Evolutionary conservation across 2,888 invertebrate species (phyloP).

Genomic region (Lomographa bimaculata): DNA sequence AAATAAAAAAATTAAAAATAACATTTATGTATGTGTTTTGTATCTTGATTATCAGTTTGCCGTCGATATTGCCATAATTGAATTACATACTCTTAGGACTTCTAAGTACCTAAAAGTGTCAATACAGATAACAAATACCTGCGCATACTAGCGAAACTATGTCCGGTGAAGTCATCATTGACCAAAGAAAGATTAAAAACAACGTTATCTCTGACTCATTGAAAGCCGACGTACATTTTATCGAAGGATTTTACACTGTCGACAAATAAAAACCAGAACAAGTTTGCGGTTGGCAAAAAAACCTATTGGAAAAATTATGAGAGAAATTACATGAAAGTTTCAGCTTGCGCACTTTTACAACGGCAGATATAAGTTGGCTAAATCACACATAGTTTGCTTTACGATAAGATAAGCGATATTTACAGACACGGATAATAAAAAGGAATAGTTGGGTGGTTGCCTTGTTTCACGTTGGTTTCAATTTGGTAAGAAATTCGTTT

Average conservation of each 20-base stretch:
- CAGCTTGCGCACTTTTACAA: neutral
- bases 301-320: neutral
- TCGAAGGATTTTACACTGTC: conserved; percentile 14
- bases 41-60: too few relatives aligned
- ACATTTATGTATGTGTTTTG: too few relatives aligned
- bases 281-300: conserved; percentile 4
- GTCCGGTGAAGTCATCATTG: conserved; percentile 25
- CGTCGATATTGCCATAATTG: too few relatives aligned
- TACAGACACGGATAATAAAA: conserved; percentile 45
- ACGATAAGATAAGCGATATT: conserved; percentile 51
- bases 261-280: conserved; percentile 3
- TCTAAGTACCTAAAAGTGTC: too few relatives aligned
- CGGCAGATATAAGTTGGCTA: conserved; percentile 22
- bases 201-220: conserved; percentile 35
- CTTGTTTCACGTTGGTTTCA: conserved; percentile 24
- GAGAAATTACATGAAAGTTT: conserved; percentile 3
- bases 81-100: too few relatives aligned
- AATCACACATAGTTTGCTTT: conserved; percentile 17
- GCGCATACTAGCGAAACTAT: neutral
- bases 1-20: too few relatives aligned
- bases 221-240: conserved; percentile 22
- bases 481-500: conserved; percentile 11
- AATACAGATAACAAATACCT: too few relatives aligned
- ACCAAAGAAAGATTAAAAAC: conserved; percentile 33
- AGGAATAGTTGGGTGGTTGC: conserved; percentile 41